Evolutionary conservation across 2,888 invertebrate species (phyloP), one percentile per base, ranked within the genome.

Genomic region (Thecocarcelia acutangulata): DNA sequence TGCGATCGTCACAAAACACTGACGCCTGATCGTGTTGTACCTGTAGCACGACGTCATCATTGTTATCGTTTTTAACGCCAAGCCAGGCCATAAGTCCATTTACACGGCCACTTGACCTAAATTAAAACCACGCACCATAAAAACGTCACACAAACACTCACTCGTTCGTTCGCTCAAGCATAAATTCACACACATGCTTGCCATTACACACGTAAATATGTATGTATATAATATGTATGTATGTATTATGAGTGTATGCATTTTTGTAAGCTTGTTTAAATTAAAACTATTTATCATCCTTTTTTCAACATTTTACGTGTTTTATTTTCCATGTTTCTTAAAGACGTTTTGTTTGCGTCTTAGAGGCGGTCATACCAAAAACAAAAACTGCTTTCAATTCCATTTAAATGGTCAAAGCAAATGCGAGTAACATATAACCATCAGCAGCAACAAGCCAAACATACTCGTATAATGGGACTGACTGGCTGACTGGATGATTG

Each of bases 101-200:
- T 33, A 42, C 24, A 50, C 13, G 54, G 64, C 40, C 77, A 74
- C 77, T 74, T 81, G 81, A 81, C 69, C 77, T 63, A 81, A 73
- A 81, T 74, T 73, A 74, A 64, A 77, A 63, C 33, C 68, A 77
- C 40, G 37, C 61, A 54, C 11, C 42, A 73, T 37, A 54, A 46
- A 24, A 54, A 33, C 3, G 8, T 1, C 33, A 33, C 1, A 33
- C 4, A 33, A 5, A 33, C 9, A 33, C 33, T 4, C 28, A 28
- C 6, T 28, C 28, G 28, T 28, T n/a, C n/a, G 5, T 24, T 24
- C 24, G 24, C 24, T 33, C 33, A 33, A 8, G 33, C 33, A 33
- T 8, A 33, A 33, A 33, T 6, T 33, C 9, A 44, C 44, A 19
- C 37, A 58, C 40, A 61, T 42, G 61, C 72, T 42, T 13, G 17